phyloP scores from a whole-genome alignment of 2,113 vertebrate genomes.

The Pholis gunnellus region DNA sequence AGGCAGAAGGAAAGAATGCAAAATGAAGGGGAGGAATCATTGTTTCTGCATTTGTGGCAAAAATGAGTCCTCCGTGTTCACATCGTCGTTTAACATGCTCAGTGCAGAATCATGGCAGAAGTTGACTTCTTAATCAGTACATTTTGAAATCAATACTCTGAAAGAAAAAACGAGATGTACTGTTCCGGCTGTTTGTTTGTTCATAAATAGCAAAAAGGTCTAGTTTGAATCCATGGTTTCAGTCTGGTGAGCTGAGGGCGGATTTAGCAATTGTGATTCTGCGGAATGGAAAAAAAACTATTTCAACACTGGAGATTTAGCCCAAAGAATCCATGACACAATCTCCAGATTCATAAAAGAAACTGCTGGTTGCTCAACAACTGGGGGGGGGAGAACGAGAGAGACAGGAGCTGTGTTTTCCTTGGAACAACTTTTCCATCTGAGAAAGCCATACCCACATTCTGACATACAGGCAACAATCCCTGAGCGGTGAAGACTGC shows the following conservation, averaged over 20 bases:
- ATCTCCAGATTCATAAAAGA: conserved; percentile 68
- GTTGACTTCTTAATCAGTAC: neutral
- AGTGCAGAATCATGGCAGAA: neutral
- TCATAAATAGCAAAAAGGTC: conserved; percentile 11
- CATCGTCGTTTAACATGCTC: neutral
- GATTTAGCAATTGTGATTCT: conserved; percentile 31
- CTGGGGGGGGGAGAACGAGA: conserved; percentile 28
- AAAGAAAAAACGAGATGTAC: neutral
- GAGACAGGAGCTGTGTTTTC: conserved; percentile 32
- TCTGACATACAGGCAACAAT: conserved; percentile 46
- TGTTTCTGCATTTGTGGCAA: conserved; percentile 49
- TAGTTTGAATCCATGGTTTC: neutral
- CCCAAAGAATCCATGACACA: conserved; percentile 63
- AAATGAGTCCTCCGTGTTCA: conserved; percentile 13
- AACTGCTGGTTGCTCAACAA: conserved; percentile 65
- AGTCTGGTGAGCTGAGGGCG: conserved; percentile 12
- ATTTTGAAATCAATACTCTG: neutral
- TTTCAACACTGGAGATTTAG: conserved; percentile 45
- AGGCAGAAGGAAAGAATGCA: conserved; percentile 53
- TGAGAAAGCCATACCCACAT: conserved; percentile 48
- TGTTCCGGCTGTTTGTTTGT: neutral
- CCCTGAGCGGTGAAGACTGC: conserved; percentile 8
- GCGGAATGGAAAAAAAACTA: conserved; percentile 57
- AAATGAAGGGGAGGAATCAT: conserved; percentile 62
- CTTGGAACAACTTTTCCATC: conserved; percentile 55